Conservation (phyloP, 2,888 invertebrate species). For the Macrosoma leucophasiata region DNA sequence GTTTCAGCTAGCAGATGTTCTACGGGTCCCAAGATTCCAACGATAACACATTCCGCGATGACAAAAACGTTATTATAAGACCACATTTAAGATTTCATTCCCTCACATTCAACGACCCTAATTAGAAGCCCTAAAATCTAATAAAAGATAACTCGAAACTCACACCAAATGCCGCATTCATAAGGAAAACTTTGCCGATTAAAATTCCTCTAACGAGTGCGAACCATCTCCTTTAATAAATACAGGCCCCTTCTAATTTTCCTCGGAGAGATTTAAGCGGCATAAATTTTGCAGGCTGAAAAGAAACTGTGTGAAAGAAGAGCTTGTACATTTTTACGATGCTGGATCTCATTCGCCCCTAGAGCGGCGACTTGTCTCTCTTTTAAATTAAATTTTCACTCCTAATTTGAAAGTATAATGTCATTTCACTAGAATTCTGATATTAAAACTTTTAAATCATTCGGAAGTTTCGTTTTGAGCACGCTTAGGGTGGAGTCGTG, state of each 20-base stretch:
- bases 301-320: conserved; percentile 72
- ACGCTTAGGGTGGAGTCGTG: conserved; percentile 56
- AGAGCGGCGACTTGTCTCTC: conserved; percentile 69
- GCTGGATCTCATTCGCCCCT: conserved; percentile 68
- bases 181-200: conserved; percentile 68
- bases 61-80: conserved; percentile 32
- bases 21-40: conserved; percentile 5
- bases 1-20: too few species aligned
- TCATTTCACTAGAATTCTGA: conserved; percentile 75
- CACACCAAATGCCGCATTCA: conserved; percentile 64
- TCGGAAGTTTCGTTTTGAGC: conserved; percentile 60
- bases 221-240: conserved; percentile 70
- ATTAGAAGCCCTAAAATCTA: conserved; percentile 63
- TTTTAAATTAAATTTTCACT: conserved; percentile 78
- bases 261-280: conserved; percentile 68
- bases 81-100: conserved; percentile 56
- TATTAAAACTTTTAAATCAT: conserved; percentile 78
- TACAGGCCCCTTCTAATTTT: conserved; percentile 69
- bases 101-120: conserved; percentile 58
- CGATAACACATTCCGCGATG: conserved; percentile 14
- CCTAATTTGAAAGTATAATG: conserved; percentile 78
- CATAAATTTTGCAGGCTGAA: conserved; percentile 70
- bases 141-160: conserved; percentile 70
- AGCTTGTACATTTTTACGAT: conserved; percentile 72
- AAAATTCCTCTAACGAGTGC: conserved; percentile 72